Conservation (phyloP, 2,797 vertebrate genomes). For the Acrossocheilus fasciatus region DNA sequence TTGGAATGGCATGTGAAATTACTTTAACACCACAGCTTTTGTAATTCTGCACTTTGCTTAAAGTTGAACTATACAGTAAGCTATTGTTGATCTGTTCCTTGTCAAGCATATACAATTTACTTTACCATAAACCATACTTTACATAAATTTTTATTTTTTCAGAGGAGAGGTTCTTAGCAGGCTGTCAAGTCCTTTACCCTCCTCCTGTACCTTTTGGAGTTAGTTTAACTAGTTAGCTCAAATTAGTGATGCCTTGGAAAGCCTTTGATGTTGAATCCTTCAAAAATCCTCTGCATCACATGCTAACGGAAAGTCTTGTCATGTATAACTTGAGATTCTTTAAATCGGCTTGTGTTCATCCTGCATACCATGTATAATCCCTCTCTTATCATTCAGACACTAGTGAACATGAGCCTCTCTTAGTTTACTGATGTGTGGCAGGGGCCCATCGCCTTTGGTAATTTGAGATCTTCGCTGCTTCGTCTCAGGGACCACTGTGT, state of each 20-base stretch:
- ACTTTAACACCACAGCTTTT: neutral
- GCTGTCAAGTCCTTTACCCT: neutral
- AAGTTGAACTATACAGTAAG: neutral
- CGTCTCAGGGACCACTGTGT: constrained; percentile 62
- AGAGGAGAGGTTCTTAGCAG: neutral
- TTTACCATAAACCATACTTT: neutral
- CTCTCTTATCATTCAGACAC: constrained; percentile 35
- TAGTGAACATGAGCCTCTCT: constrained; percentile 18
- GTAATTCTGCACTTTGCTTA: neutral
- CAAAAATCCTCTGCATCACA: constrained; percentile 36
- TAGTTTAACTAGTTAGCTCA: neutral
- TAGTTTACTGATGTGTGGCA: constrained; percentile 19
- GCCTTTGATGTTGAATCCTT: constrained; percentile 35
- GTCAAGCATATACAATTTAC: neutral
- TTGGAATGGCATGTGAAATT: constrained; percentile 1
- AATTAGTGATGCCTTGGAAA: constrained; percentile 15
- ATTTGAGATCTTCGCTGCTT: constrained; percentile 60
- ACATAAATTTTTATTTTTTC: neutral
- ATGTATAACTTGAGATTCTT: constrained; percentile 29
- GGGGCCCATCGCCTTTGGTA: constrained; percentile 46
- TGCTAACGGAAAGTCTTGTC: constrained; percentile 43
- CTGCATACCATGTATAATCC: constrained; percentile 16
- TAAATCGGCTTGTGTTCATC: constrained; percentile 34
- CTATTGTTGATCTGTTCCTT: neutral
- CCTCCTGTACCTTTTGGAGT: constrained; percentile 1